Evolutionary conservation across 92 coral and sea anemone genomes (phyloP).

Genomic region (Epizoanthus rinbou): DNA sequence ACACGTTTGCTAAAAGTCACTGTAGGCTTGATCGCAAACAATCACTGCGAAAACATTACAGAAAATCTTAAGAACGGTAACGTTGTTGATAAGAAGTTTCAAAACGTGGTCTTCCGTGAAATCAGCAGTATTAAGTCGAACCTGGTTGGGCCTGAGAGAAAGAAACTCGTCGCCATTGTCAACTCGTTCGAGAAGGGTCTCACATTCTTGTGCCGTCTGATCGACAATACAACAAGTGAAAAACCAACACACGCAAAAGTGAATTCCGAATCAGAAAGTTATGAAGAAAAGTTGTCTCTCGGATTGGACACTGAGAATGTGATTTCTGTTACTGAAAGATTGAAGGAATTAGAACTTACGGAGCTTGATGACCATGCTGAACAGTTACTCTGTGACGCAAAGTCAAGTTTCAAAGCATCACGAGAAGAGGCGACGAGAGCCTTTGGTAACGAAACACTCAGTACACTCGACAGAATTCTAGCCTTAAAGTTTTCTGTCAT

Average conservation of each 20-base stretch:
- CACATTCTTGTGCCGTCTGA: slow-evolving; percentile 15
- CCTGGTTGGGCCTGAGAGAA: slow-evolving; percentile 32
- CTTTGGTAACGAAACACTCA: slow-evolving; percentile 25
- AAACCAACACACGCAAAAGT: not conserved
- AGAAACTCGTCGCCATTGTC: slow-evolving; percentile 20
- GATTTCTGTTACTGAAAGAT: slow-evolving; percentile 11
- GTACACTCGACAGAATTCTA: slow-evolving; percentile 17
- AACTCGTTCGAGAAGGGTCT: slow-evolving; percentile 35
- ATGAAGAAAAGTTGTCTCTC: not conserved
- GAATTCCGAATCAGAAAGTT: not conserved
- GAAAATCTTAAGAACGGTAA: slow-evolving; percentile 20
- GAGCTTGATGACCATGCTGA: slow-evolving; percentile 22
- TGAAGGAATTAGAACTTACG: slow-evolving; percentile 3
- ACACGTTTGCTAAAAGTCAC: slow-evolving; percentile 16
- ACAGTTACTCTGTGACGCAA: slow-evolving; percentile 18
- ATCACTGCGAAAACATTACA: not conserved
- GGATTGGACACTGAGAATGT: slow-evolving; percentile 9
- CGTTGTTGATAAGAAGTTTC: slow-evolving; percentile 22
- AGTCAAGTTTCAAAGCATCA: slow-evolving; percentile 30
- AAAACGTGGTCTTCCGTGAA: slow-evolving; percentile 38
- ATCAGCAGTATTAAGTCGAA: slow-evolving; percentile 35
- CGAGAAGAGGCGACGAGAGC: slow-evolving; percentile 23
- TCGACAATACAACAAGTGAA: not conserved
- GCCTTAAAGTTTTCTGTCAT: slow-evolving; percentile 37
- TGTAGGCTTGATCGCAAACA: slow-evolving; percentile 19